These are phyloP conservation scores for Channa striata DNA, from an alignment of 2,797 vertebrate species.

Conservation along the genomic window DNA sequence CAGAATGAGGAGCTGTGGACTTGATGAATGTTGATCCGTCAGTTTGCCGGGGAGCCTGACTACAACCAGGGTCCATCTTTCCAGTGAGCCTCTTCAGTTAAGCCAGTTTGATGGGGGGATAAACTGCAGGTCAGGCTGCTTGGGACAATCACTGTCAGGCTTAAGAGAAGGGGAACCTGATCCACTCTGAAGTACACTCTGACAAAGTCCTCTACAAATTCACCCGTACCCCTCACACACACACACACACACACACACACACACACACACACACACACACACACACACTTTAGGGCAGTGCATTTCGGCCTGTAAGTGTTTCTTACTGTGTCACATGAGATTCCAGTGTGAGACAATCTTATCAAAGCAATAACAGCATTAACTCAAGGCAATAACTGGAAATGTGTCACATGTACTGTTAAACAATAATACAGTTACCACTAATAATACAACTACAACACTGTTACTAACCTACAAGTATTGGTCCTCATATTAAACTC, in stretches of 20 bases:
- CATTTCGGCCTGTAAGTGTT: slow-evolving; percentile 9
- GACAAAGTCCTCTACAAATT: slow-evolving; percentile 35
- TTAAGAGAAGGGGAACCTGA: slow-evolving; percentile 37
- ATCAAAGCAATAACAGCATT: slow-evolving; percentile 24
- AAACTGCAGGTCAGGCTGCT: slow-evolving; percentile 43
- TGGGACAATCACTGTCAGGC: slow-evolving; percentile 23
- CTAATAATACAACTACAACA: too few relatives aligned
- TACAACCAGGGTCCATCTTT: slow-evolving; percentile 26
- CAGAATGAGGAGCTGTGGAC: slow-evolving; percentile 18
- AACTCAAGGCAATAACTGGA: neutral
- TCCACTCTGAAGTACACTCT: slow-evolving; percentile 30
- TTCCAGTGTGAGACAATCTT: slow-evolving; percentile 36
- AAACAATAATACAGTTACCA: neutral
- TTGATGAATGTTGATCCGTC: slow-evolving; percentile 16
- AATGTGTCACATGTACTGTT: slow-evolving; percentile 7
- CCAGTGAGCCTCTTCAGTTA: slow-evolving; percentile 48
- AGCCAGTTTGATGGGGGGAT: slow-evolving; percentile 57
- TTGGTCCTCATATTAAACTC: too few relatives aligned
- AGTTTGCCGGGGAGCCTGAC: neutral
- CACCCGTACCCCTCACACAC: neutral
- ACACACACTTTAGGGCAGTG: neutral
- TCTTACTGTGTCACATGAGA: slow-evolving; percentile 42
- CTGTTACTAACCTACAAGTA: too few relatives aligned
- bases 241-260: slow-evolving; percentile 2
- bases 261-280: neutral